phyloP scores from a whole-genome alignment of 2,888 invertebrate genomes.

The Tromatobia lineatoria region DNA sequence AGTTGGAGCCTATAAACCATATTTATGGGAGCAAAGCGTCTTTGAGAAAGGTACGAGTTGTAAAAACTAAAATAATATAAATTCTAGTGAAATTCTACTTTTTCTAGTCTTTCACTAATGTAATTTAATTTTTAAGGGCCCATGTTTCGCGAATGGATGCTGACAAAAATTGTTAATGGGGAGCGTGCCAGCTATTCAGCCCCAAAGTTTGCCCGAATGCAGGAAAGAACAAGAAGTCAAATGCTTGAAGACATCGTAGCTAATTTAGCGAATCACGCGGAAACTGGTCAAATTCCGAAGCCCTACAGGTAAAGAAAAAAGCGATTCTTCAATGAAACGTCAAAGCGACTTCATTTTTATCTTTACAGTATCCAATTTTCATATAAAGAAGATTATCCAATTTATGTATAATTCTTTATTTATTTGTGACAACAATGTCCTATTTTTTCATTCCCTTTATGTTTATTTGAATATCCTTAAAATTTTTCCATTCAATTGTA shows the following conservation, averaged over 20 bases:
- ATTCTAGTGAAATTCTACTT: not conserved
- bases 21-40: constrained; percentile 97
- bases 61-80: constrained; percentile 8
- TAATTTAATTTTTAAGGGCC: constrained; percentile 86
- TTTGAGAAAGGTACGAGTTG: constrained; percentile 91
- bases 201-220: constrained; percentile 97
- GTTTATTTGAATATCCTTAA: no score
- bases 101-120: not conserved
- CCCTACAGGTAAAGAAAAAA: constrained; percentile 89
- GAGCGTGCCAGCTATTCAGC: constrained; percentile 97
- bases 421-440: no score
- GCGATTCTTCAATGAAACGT: not conserved
- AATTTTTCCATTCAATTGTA: no score
- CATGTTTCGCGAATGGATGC: constrained; percentile 97
- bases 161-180: constrained; percentile 97
- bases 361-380: not conserved
- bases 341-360: not conserved
- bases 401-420: no score
- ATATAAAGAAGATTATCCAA: not conserved
- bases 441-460: not conserved
- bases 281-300: constrained; percentile 98
- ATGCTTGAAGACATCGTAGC: constrained; percentile 98
- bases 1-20: constrained; percentile 98
- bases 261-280: constrained; percentile 96
- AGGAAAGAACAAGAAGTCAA: constrained; percentile 96